Conservation (phyloP, 1,140 invertebrate species). For the Helicorthomorpha holstii region DNA sequence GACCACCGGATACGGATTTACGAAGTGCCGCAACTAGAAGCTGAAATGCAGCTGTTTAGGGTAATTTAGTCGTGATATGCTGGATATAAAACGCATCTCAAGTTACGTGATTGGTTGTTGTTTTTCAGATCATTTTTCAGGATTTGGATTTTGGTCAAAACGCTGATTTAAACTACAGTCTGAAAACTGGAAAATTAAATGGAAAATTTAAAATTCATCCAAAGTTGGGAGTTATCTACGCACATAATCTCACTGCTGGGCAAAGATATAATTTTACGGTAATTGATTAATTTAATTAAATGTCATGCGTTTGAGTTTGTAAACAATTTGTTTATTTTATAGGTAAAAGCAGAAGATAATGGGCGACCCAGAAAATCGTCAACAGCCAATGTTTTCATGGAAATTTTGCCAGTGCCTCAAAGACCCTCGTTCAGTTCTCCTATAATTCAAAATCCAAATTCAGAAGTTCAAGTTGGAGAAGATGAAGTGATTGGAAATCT, state of each 20-base stretch:
- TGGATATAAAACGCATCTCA: neutral
- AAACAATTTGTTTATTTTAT: conserved; percentile 1
- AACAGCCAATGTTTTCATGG: conserved; percentile 41
- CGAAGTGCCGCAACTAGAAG: conserved; percentile 19
- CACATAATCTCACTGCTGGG: conserved; percentile 47
- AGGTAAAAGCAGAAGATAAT: conserved; percentile 64
- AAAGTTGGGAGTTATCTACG: conserved; percentile 58
- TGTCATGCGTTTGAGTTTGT: too few species aligned
- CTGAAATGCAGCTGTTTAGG: conserved; percentile 9
- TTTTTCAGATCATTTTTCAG: conserved; percentile 15
- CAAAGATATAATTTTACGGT: conserved; percentile 61
- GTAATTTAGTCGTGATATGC: neutral
- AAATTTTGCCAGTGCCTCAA: conserved; percentile 18
- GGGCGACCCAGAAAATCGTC: conserved; percentile 48
- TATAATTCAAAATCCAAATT: conserved; percentile 38
- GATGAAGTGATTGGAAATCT: conserved; percentile 65
- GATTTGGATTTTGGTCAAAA: conserved; percentile 68
- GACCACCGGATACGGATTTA: conserved; percentile 65
- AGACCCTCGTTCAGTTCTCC: conserved; percentile 38
- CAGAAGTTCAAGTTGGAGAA: conserved; percentile 57
- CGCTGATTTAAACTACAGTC: conserved; percentile 54
- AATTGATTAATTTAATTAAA: conserved; percentile 17
- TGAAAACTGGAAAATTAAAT: conserved; percentile 46
- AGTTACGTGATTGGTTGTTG: neutral
- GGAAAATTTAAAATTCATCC: conserved; percentile 61